These are phyloP conservation scores for Caenorhabditis sp. DNA, from an alignment of 2,888 invertebrate species.

Conservation along the genomic window DNA sequence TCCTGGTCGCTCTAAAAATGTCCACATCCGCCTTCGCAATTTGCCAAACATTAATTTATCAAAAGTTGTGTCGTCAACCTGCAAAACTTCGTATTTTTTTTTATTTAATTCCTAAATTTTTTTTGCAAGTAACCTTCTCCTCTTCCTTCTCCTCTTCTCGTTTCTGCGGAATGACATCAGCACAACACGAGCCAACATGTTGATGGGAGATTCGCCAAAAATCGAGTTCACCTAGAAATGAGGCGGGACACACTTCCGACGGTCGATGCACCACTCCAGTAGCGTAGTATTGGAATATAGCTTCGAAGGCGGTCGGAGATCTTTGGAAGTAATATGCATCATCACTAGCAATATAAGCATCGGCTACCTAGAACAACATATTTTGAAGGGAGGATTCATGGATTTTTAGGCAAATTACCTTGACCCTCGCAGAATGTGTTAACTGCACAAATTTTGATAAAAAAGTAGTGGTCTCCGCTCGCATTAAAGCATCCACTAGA, in stretches of 20 bases:
- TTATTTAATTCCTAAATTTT: neutral
- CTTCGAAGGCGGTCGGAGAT: conserved; percentile 66
- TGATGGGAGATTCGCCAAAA: conserved; percentile 68
- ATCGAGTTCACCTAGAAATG: conserved; percentile 67
- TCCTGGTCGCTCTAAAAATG: conserved; percentile 64
- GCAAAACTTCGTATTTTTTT: conserved; percentile 2
- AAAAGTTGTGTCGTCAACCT: conserved; percentile 70
- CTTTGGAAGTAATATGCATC: conserved; percentile 69
- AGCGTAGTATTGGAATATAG: conserved; percentile 69
- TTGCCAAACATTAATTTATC: conserved; percentile 68
- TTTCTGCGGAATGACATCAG: conserved; percentile 64
- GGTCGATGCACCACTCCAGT: conserved; percentile 69
- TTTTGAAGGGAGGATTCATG: conserved; percentile 4
- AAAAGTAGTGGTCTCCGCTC: conserved; percentile 65
- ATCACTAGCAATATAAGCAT: conserved; percentile 67
- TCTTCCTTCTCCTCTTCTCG: conserved; percentile 64
- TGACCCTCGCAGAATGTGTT: conserved; percentile 62
- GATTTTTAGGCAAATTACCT: conserved; percentile 54
- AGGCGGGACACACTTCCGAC: conserved; percentile 68
- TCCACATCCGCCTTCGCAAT: conserved; percentile 69
- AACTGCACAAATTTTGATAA: conserved; percentile 68
- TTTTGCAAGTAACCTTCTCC: conserved; percentile 56
- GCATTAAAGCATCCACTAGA: conserved; percentile 64
- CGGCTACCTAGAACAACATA: conserved; percentile 49
- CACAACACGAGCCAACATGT: conserved; percentile 67